A percentile compares a stretch with the other conserved stretches of the same genome.
These are phyloP conservation scores for Psittacula cyanocephala DNA, from an alignment of 2,113 vertebrate species.

Conservation along the genomic window DNA sequence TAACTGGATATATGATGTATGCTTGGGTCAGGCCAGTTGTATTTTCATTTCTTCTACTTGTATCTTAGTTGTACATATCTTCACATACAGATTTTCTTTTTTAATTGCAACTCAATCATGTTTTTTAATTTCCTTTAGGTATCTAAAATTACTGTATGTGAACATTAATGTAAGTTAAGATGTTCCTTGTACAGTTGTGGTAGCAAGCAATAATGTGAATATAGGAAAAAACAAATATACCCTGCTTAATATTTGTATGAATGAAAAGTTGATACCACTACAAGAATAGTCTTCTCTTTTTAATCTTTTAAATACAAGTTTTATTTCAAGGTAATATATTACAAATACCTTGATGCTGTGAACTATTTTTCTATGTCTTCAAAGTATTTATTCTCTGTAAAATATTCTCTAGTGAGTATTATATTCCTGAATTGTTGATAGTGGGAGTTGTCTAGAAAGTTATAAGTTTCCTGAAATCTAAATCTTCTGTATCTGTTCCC, in stretches of 20 bases:
- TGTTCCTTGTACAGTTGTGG: constrained; percentile 70
- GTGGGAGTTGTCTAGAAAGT: constrained; percentile 45
- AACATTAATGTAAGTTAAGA: constrained; percentile 64
- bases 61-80: constrained; percentile 55
- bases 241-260: constrained; percentile 78
- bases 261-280: constrained; percentile 76
- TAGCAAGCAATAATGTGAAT: constrained; percentile 84
- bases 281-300: constrained; percentile 64
- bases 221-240: constrained; percentile 71
- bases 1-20: constrained; percentile 29
- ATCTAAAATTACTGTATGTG: constrained; percentile 54
- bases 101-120: constrained; percentile 35
- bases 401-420: constrained; percentile 50
- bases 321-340: constrained; percentile 72
- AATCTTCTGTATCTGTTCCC: constrained; percentile 46
- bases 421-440: neutral
- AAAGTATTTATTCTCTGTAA: constrained; percentile 69
- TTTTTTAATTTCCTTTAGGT: constrained; percentile 57
- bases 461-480: constrained; percentile 36
- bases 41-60: neutral
- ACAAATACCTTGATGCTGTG: constrained; percentile 64
- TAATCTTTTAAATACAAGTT: constrained; percentile 78
- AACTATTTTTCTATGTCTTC: constrained; percentile 73
- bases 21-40: constrained; percentile 59
- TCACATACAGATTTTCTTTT: neutral